Percentiles rank a stretch among this genome's conserved stretches.
These are phyloP conservation scores for Chrysolina haemoptera DNA, from an alignment of 2,888 invertebrate genomes.

Conservation along the genomic window DNA sequence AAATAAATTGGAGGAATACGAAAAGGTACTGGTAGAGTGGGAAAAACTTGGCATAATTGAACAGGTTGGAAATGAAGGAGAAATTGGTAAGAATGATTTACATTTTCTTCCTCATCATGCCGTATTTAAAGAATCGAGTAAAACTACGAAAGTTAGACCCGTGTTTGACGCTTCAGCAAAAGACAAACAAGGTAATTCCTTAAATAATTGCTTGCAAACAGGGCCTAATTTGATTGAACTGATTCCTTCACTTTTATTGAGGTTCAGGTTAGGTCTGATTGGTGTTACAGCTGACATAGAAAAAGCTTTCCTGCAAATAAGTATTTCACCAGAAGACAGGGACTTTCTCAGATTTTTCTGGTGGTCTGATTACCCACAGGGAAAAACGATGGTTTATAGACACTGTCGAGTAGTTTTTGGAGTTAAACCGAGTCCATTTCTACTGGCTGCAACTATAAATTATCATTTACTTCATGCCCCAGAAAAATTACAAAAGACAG, in stretches of 20 bases:
- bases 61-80: not conserved
- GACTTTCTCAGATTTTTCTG: not conserved
- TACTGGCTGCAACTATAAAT: constrained; percentile 31
- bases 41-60: not conserved
- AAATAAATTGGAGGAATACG: constrained; percentile 3
- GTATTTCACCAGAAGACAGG: not conserved
- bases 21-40: not conserved
- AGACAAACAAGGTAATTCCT: constrained; percentile 3
- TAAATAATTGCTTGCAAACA: not conserved
- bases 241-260: constrained; percentile 5
- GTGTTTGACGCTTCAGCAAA: constrained; percentile 14
- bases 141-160: constrained; percentile 10
- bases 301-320: constrained; percentile 1
- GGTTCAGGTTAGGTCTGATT: constrained; percentile 1
- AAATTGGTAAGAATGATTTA: not conserved
- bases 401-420: constrained; percentile 42
- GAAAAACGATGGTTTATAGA: constrained; percentile 16
- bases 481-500: not conserved
- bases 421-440: constrained; percentile 35
- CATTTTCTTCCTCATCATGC: not conserved
- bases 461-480: constrained; percentile 31
- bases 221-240: constrained; percentile 14
- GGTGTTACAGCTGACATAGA: constrained; percentile 8
- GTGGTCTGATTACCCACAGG: not conserved
- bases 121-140: constrained; percentile 22